Base-by-base conservation (phyloP, 1,140 invertebrate species). In the Lordiphosa clarofinis region DNA sequence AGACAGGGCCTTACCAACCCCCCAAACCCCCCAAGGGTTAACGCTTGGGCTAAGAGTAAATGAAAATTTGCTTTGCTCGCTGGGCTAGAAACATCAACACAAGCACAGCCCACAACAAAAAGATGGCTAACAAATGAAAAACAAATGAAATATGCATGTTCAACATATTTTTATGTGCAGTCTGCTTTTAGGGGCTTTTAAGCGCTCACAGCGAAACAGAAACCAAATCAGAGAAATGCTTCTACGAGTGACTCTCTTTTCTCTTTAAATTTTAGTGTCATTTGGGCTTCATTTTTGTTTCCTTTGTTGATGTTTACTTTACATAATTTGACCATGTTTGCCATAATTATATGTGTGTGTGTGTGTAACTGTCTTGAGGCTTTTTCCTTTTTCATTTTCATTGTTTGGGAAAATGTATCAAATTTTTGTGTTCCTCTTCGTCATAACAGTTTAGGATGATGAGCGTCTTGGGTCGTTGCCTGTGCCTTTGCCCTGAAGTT, bases 361-460 rank as follows among this genome's bases (percentile, higher is more conserved):
- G 11, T 24, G 11, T 9, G 11, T 15, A 8, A 10, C 12, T 5
- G 36, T 37, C 11, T 36, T 5, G 33, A 13, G 15, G 7, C 4
- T 21, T 35, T 49, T 15, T 15, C 3, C 3, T 3, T 15, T 15
- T 59, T 64, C 33, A 15, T 59, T 57, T 67, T 56, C 58, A 65
- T 73, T 73, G 65, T 75, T 69, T 57, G 54, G 57, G 24, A 28
- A 28, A 5, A 28, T 28, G 4, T 28, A 28, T 28, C 24, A 42
- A 42, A 64, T 63, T 73, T 62, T 66, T 53, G 47, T 38, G 46
- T 50, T 56, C 28, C 48, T 79, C 71, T 79, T 71, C 71, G 75
- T 75, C 75, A 71, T 62, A 71, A 56, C 57, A 60, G 62, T 70
- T 74, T 70, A 67, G 52, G 75, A 43, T 24, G 38, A 39, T 13